Conservation (phyloP, 1,140 invertebrate genomes). For the Drosophila sp. region DNA sequence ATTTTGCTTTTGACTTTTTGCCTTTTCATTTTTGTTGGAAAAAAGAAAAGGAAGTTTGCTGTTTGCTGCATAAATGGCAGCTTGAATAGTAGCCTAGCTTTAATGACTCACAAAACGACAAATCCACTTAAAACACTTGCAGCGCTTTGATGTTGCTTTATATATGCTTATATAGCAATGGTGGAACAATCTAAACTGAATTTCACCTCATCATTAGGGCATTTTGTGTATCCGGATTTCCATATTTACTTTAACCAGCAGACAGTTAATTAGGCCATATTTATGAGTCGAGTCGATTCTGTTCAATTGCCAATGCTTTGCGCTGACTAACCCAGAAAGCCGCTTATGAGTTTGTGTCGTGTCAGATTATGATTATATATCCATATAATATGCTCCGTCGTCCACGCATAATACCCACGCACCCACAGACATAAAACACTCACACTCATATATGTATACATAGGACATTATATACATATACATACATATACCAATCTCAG, state of each 20-base stretch:
- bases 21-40: neutral
- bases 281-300: slow-evolving; percentile 25
- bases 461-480: neutral
- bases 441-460: slow-evolving; percentile 25
- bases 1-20: slow-evolving; percentile 13
- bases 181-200: slow-evolving; percentile 35
- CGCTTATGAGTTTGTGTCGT: slow-evolving; percentile 28
- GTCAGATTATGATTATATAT: slow-evolving; percentile 4
- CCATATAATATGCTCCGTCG: no score
- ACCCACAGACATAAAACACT: no score
- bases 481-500: no score
- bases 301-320: slow-evolving; percentile 47
- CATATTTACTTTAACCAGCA: no score
- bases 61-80: slow-evolving; percentile 38
- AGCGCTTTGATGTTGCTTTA: slow-evolving; percentile 60
- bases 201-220: neutral
- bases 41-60: neutral
- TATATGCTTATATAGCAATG: no score
- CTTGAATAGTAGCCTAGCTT: slow-evolving; percentile 55
- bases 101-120: slow-evolving; percentile 61
- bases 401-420: no score
- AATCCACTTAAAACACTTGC: slow-evolving; percentile 63
- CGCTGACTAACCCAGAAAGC: slow-evolving; percentile 27
- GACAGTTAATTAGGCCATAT: slow-evolving; percentile 49
- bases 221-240: neutral